Evolutionary conservation across 2,113 vertebrate genomes (phyloP).

Genomic region (Cyphomyrus plagiostoma): DNA sequence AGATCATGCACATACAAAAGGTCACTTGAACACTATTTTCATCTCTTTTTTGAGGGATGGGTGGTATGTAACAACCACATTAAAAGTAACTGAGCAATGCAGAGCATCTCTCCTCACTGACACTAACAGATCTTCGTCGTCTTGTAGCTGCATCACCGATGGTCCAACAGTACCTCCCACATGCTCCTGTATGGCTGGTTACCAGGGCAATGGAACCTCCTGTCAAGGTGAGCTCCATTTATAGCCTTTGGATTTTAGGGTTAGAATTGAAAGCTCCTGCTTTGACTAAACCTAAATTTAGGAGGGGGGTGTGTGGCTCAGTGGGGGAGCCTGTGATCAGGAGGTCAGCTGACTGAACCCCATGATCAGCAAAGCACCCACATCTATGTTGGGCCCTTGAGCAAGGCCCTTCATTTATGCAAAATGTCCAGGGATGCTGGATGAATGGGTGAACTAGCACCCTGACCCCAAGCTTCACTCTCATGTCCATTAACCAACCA

Average conservation of each 20-base stretch:
- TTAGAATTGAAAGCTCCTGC: background rate
- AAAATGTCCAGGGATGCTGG: background rate
- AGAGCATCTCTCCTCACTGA: background rate
- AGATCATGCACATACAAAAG: background rate
- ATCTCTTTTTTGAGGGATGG: background rate
- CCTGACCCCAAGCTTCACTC: background rate
- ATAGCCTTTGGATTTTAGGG: background rate
- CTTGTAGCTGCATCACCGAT: constrained; percentile 70
- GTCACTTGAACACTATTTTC: background rate
- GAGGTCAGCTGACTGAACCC: background rate
- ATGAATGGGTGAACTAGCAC: background rate
- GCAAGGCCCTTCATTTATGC: background rate
- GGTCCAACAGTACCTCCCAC: constrained; percentile 42
- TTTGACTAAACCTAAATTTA: background rate
- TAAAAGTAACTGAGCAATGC: background rate
- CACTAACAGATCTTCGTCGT: background rate
- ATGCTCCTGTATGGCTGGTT: constrained; percentile 83
- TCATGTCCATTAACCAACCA: background rate
- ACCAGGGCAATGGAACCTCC: constrained; percentile 75
- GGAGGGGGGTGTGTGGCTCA: background rate
- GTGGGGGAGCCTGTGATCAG: background rate
- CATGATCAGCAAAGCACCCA: background rate
- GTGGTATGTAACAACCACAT: background rate
- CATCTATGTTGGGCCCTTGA: background rate
- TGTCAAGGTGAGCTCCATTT: constrained; percentile 68